Evolutionary conservation across 2,888 invertebrate species (phyloP), one percentile per base, ranked within the genome.

Genomic region (Apantesis nais): DNA sequence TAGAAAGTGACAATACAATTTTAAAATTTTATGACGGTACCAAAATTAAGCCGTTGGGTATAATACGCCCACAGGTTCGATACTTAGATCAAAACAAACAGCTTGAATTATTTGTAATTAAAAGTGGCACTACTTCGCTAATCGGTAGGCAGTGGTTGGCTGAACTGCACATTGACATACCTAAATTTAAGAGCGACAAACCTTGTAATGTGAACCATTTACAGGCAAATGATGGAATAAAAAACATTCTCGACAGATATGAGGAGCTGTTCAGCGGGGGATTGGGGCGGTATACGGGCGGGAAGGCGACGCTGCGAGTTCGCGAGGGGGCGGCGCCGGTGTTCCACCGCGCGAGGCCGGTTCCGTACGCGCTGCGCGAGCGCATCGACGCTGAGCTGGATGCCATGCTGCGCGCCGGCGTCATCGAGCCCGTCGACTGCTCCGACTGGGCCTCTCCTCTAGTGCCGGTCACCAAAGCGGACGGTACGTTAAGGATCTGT

Each of bases 371-470:
- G 55, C 55, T 80, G 72, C 73, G 73, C 31, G 74, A 63, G 61
- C 77, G 73, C 34, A 78, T 82, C n/a, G 81, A 82, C 60, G 75
- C 77, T 29, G 80, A 80, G 72, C 73, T 83, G 11, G 80, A 83
- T 11, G 31, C 25, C 37, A 80, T 83, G 82, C 78, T 80, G 76
- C 34, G 34, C 34, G 34, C 34, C 34, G 5, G 2, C 34, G 34
- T 34, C 34, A 34, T 34, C 34, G 5, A 66, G 55, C 66, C 66
- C 66, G 37, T 58, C 12, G 66, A 80, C 62, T 67, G 74, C 73
- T 79, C 82, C 44, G 81, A 82, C 71, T 82, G 79, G 80, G 79
- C 81, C 22, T 72, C 79, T 14, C 79, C 79, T 1, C 31, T 80
- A 58, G 78, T 79, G 11, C 72, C 75, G 11, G 79, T 79, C 9